Evolutionary conservation across 2,888 invertebrate genomes (phyloP).

Genomic region (Pandemis heparana): DNA sequence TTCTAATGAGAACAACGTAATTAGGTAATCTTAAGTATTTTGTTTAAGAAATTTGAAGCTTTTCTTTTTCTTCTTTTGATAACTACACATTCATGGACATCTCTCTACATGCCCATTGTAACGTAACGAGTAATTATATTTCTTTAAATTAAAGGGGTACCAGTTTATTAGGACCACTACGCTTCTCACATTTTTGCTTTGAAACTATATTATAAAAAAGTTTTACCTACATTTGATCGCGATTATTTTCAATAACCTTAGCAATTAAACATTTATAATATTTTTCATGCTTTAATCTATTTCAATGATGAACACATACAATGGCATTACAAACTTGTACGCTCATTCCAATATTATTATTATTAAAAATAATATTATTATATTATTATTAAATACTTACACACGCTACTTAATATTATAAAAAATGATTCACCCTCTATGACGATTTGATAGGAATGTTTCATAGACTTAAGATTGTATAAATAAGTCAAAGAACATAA

Average conservation of each 20-base stretch:
- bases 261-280: conserved; percentile 24
- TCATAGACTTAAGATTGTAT: conserved; percentile 21
- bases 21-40: background rate
- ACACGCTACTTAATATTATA: conserved; percentile 21
- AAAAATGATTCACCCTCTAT: conserved; percentile 31
- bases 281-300: conserved; percentile 45
- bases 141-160: background rate
- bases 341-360: conserved; percentile 49
- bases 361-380: too few relatives aligned
- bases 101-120: background rate
- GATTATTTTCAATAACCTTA: background rate
- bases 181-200: conserved; percentile 1
- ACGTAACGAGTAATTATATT: background rate
- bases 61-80: background rate
- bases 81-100: background rate
- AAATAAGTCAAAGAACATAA: background rate
- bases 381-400: background rate
- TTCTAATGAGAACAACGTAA: conserved; percentile 13
- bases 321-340: conserved; percentile 64
- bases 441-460: conserved; percentile 32
- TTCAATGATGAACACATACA: conserved; percentile 71
- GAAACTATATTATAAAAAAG: background rate
- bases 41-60: background rate
- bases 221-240: background rate
- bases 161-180: background rate